These are phyloP conservation scores for Typhlomys cinereus DNA, from an alignment of 2,113 vertebrate species.

Conservation along the genomic window DNA sequence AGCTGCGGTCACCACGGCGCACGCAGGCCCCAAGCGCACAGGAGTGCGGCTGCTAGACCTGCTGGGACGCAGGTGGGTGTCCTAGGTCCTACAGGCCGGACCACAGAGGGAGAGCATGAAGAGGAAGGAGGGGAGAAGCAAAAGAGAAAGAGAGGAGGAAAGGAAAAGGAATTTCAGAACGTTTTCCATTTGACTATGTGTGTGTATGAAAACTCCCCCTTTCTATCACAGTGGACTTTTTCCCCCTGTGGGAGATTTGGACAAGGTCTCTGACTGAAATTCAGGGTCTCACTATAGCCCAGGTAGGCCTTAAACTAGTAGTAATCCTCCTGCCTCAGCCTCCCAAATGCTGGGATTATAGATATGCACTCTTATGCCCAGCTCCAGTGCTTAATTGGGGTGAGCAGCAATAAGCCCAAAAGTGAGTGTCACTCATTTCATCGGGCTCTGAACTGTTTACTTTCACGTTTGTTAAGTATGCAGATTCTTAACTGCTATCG, in stretches of 20 bases:
- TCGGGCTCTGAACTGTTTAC: not conserved
- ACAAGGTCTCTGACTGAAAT: not conserved
- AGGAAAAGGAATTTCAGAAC: not conserved
- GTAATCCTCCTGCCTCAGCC: not conserved
- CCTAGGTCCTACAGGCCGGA: not conserved
- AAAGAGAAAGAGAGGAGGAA: not conserved
- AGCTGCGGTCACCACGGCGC: conserved; percentile 86
- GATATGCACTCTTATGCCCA: too few species aligned
- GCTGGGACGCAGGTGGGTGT: conserved; percentile 49
- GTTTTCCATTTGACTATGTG: not conserved
- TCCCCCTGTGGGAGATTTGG: not conserved
- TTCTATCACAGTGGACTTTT: not conserved
- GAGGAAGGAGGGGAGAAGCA: too few species aligned
- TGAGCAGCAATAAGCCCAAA: not conserved
- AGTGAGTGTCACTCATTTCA: not conserved
- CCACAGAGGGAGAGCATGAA: not conserved
- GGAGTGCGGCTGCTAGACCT: conserved; percentile 87
- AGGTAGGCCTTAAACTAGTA: not conserved
- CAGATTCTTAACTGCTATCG: conserved; percentile 37
- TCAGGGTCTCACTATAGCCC: not conserved
- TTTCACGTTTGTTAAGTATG: not conserved
- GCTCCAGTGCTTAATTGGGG: not conserved
- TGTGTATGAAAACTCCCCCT: not conserved
- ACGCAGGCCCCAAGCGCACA: conserved; percentile 85
- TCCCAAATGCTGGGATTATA: not conserved